Percentiles rank a stretch among this genome's conserved stretches.
phyloP scores from a whole-genome alignment of 2,888 invertebrate genomes.

The Cylindroiulus punctatus region DNA sequence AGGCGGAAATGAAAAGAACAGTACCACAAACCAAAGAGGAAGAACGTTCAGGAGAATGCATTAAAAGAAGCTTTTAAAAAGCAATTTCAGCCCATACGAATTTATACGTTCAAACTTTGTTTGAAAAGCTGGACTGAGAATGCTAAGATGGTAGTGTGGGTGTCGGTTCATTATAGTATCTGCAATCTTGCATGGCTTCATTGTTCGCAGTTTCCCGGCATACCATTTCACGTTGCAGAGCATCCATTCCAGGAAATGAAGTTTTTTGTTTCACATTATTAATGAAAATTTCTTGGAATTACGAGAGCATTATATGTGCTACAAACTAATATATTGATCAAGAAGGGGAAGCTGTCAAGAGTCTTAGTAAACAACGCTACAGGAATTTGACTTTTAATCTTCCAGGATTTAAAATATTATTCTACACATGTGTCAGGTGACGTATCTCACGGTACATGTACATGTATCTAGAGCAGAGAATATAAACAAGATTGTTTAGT shows the following conservation, averaged over 20 bases:
- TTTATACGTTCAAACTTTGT: background rate
- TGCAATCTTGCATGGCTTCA: background rate
- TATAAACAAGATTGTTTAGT: too few relatives aligned
- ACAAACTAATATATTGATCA: background rate
- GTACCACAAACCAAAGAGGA: background rate
- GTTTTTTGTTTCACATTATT: background rate
- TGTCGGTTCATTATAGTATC: background rate
- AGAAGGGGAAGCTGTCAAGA: background rate
- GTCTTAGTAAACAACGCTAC: background rate
- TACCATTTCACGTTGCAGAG: background rate
- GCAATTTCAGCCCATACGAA: too few relatives aligned
- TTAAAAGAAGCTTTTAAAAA: constrained; percentile 23
- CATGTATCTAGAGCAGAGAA: too few relatives aligned
- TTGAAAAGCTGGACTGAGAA: background rate
- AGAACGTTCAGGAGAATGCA: background rate
- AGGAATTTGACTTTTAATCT: background rate
- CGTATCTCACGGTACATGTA: too few relatives aligned
- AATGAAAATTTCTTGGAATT: background rate
- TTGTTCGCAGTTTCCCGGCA: background rate
- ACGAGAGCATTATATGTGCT: background rate
- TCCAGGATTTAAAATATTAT: background rate
- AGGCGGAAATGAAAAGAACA: background rate
- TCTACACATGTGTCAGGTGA: too few relatives aligned
- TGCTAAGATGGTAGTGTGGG: background rate
- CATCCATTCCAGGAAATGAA: background rate